Percentiles rank a stretch among this genome's conserved stretches.
These are phyloP conservation scores for Microtus montanus DNA, from an alignment of 2,113 vertebrate genomes.

Conservation along the genomic window DNA sequence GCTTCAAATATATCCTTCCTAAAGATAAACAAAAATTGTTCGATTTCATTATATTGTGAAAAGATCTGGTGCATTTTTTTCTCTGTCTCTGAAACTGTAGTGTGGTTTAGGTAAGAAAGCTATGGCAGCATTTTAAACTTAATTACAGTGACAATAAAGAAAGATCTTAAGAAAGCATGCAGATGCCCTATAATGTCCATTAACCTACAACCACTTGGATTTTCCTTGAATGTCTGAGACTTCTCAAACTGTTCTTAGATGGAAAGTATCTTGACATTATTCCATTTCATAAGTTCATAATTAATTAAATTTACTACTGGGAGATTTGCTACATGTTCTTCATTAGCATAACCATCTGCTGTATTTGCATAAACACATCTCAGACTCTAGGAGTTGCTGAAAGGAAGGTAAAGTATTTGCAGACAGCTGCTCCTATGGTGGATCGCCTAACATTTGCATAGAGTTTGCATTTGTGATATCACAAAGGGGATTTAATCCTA, in stretches of 20 bases:
- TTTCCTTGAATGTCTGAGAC: conserved; percentile 28
- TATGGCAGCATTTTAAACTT: conserved; percentile 18
- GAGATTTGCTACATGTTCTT: conserved; percentile 56
- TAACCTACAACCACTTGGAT: background rate
- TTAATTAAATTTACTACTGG: conserved; percentile 71
- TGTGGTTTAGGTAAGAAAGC: background rate
- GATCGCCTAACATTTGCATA: background rate
- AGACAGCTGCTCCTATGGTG: background rate
- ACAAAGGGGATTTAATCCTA: background rate
- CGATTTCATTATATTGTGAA: background rate
- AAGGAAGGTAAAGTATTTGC: background rate
- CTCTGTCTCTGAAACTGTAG: background rate
- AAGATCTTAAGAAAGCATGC: conserved; percentile 8
- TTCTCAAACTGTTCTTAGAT: conserved; percentile 44
- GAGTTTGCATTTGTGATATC: conserved; percentile 19
- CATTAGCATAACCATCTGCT: conserved; percentile 69
- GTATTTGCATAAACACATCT: conserved; percentile 43
- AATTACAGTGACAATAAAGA: background rate
- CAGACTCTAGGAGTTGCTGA: conserved; percentile 13
- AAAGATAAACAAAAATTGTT: background rate
- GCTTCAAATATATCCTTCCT: background rate
- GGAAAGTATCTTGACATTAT: conserved; percentile 66
- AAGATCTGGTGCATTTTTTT: background rate
- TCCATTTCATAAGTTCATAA: conserved; percentile 63
- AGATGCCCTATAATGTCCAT: background rate